Evolutionary conservation across 2,113 vertebrate genomes (phyloP), one percentile per base, ranked within the genome.

Genomic region (Parus major): DNA sequence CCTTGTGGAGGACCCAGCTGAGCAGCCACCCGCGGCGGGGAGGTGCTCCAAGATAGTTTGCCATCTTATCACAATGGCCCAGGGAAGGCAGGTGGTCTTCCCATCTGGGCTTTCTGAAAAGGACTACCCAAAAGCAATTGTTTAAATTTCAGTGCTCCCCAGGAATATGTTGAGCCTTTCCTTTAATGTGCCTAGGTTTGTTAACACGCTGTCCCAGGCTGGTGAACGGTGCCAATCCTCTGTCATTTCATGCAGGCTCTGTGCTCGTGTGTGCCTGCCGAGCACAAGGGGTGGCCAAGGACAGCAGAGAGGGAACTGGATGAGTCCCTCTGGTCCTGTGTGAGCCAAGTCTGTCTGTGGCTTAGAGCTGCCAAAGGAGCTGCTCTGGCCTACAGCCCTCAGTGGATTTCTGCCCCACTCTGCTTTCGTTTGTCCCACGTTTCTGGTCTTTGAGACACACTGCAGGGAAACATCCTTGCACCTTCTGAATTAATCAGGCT

Each of bases 21-120:
- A 81, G 88, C 73, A 55, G 53, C 50, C 61, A 63, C 89, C 90
- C 5, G 33, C 0, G 0, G 78, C 0, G 5, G 33, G 80, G 36
- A 95, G 66, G 56, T 1, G 6, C 65, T 86, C 35, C 59, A 46
- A 36, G 42, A 52, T 41, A 71, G 69, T 94, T 88, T 82, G 52
- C 42, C 47, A 11, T 72, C 89, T 86, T 82, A 76, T 11, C 82
- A 96, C 95, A 96, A 97, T 93, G 82, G 90, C 52, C 57, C 41
- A 33, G 55, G 44, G 66, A 84, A 88, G 78, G 79, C 59, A 78
- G 85, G 93, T 77, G 83, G 82, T 65, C 83, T 73, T 69, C 56
- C 79, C 88, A 92, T 75, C 82, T 73, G 90, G 61, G 68, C 46
- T 83, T 65, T 56, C 79, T 59, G 59, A 71, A 96, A 82, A 91